These are phyloP conservation scores for Rattus rattus DNA, from an alignment of 2,113 vertebrate species.

Conservation along the genomic window DNA sequence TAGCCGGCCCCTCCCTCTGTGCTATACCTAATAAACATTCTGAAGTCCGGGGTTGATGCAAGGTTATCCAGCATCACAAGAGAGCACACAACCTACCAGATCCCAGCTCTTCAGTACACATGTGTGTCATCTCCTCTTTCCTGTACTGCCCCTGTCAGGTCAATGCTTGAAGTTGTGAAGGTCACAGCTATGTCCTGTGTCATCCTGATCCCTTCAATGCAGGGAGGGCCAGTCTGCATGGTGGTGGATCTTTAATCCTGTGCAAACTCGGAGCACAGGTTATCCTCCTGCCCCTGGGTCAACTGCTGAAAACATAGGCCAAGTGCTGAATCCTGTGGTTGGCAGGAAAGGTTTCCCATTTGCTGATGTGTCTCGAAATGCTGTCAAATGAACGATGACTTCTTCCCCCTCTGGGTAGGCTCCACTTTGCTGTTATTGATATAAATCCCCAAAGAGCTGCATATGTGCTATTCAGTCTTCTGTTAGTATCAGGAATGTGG, in stretches of 20 bases:
- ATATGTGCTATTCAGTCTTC: background rate
- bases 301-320: background rate
- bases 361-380: background rate
- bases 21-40: background rate
- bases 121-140: background rate
- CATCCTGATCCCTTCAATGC: rapidly evolving
- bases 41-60: background rate
- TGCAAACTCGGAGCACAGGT: rapidly evolving
- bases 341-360: background rate
- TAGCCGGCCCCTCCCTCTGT: background rate
- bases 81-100: background rate
- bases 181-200: background rate
- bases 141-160: background rate
- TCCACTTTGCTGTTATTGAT: background rate
- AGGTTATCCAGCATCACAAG: background rate
- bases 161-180: background rate
- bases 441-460: background rate
- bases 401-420: background rate
- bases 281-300: too few relatives aligned
- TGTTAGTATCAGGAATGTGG: background rate
- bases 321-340: rapidly evolving
- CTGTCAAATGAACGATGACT: rapidly evolving
- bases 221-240: background rate
- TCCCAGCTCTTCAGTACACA: background rate
- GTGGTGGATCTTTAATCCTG: too few relatives aligned